These are phyloP conservation scores for Belonocnema kinseyi DNA, from an alignment of 1,140 invertebrate species.

Conservation along the genomic window DNA sequence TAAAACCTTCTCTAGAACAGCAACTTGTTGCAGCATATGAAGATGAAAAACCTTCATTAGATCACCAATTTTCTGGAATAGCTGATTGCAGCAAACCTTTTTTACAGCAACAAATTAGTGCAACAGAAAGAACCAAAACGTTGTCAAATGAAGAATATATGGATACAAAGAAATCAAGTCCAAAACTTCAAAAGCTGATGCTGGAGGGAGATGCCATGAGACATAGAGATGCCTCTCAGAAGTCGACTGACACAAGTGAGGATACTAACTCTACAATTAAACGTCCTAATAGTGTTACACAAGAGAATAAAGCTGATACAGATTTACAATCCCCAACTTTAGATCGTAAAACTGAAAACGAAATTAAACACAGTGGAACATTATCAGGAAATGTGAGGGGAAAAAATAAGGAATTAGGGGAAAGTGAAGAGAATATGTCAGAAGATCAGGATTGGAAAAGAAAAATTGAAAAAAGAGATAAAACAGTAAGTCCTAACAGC, in stretches of 20 bases:
- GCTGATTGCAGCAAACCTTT: neutral
- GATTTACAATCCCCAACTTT: neutral
- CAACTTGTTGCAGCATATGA: neutral
- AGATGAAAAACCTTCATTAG: neutral
- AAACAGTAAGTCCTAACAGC: neutral
- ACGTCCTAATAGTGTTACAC: too few relatives aligned
- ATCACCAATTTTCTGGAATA: neutral
- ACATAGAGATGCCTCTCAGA: neutral
- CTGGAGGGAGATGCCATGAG: neutral
- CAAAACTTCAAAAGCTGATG: slow-evolving; percentile 8
- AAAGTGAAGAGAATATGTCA: neutral
- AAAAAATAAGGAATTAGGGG: neutral
- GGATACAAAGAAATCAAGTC: slow-evolving; percentile 1
- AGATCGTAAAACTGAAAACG: neutral
- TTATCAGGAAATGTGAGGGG: slow-evolving; percentile 5
- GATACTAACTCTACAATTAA: neutral
- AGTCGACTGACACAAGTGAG: slow-evolving; percentile 18
- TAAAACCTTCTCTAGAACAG: too few relatives aligned
- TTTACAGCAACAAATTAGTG: neutral
- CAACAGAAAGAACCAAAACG: slow-evolving; percentile 9
- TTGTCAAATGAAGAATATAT: slow-evolving; percentile 11
- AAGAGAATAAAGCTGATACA: neutral
- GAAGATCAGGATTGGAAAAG: neutral
- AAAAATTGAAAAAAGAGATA: neutral
- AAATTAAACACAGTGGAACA: slow-evolving; percentile 35